phyloP scores from a whole-genome alignment of 1,140 invertebrate species.

The Amphibalanus amphitrite region DNA sequence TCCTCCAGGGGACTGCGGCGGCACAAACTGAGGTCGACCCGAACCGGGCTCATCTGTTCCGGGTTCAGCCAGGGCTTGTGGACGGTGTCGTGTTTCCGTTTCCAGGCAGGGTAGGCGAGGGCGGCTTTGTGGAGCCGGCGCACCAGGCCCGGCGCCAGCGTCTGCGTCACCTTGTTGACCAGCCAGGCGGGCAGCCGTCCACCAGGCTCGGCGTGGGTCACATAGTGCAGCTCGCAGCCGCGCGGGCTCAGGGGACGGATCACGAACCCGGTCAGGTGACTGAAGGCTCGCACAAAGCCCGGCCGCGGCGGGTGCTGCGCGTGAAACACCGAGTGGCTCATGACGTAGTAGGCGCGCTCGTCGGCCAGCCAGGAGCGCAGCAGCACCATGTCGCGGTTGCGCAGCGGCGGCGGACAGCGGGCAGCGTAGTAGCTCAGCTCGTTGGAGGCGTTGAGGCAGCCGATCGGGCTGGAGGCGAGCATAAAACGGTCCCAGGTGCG shows the following conservation, averaged over 20 bases:
- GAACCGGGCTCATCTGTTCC: conserved; percentile 43
- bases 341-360: conserved; percentile 60
- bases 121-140: conserved; percentile 64
- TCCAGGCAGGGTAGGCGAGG: conserved; percentile 58
- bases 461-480: conserved; percentile 66
- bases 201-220: conserved; percentile 71
- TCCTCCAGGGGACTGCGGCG: too few relatives aligned
- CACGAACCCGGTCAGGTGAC: conserved; percentile 41
- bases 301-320: conserved; percentile 61
- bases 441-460: conserved; percentile 77
- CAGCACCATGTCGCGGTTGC: conserved; percentile 76
- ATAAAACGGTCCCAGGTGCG: conserved; percentile 78
- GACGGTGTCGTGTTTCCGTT: conserved; percentile 49
- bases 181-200: conserved; percentile 74
- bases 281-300: conserved; percentile 51
- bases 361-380: conserved; percentile 79
- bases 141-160: conserved; percentile 58
- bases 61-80: conserved; percentile 72
- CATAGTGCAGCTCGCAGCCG: conserved; percentile 61
- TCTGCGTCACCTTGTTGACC: conserved; percentile 72
- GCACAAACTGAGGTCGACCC: too few relatives aligned
- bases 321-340: conserved; percentile 80
- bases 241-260: conserved; percentile 30
- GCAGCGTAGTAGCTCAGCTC: conserved; percentile 75
- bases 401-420: conserved; percentile 60